Evolutionary conservation across 2,888 invertebrate genomes (phyloP).

Genomic region (Morinoia aosen): DNA sequence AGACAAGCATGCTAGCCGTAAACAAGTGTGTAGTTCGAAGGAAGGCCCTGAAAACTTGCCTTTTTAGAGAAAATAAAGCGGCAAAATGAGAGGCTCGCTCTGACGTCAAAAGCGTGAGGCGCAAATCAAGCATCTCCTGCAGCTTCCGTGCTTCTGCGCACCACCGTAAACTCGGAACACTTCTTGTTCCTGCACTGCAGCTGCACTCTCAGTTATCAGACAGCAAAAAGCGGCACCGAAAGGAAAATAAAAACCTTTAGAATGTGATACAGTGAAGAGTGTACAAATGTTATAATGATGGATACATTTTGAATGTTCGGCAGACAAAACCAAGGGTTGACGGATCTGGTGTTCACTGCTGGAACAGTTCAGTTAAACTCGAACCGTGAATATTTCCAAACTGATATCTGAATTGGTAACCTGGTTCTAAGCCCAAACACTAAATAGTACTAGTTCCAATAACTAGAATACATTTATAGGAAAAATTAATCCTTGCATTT

Average conservation of each 20-base stretch:
- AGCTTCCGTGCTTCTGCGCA: background rate
- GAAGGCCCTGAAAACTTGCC: background rate
- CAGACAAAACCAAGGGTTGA: background rate
- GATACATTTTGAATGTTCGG: background rate
- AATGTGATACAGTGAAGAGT: background rate
- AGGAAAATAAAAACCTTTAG: background rate
- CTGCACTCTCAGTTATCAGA: background rate
- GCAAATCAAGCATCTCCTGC: background rate
- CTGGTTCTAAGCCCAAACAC: background rate
- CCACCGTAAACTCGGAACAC: background rate
- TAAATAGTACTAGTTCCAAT: background rate
- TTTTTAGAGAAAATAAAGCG: background rate
- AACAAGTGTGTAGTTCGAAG: background rate
- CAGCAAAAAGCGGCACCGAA: background rate
- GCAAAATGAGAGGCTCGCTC: background rate
- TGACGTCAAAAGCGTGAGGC: background rate
- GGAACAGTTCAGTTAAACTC: no score
- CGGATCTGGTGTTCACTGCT: background rate
- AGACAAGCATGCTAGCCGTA: background rate
- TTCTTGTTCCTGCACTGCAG: background rate
- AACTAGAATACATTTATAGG: background rate
- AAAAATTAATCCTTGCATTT: background rate
- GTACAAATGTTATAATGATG: background rate
- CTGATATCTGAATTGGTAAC: background rate
- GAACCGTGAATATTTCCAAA: background rate